phyloP scores from a whole-genome alignment of 2,888 invertebrate genomes.

The Trachelus tabidus region DNA sequence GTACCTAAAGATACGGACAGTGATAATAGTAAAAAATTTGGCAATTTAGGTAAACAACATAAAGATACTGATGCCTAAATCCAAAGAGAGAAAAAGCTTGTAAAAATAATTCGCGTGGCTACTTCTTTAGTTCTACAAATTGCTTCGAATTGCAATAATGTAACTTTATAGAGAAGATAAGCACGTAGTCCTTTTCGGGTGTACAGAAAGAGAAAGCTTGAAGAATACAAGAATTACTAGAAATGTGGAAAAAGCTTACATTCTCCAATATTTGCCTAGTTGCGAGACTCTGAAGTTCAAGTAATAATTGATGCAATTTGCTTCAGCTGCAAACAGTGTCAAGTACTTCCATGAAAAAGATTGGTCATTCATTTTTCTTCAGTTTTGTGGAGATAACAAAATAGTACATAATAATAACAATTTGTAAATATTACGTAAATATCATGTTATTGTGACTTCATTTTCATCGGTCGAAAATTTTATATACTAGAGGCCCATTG shows the following conservation, averaged over 20 bases:
- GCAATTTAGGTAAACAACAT: background rate
- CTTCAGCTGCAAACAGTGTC: background rate
- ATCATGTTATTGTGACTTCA: background rate
- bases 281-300: background rate
- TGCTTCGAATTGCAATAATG: background rate
- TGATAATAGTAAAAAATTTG: background rate
- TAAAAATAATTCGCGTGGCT: background rate
- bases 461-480: background rate
- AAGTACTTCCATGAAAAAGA: background rate
- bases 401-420: background rate
- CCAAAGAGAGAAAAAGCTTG: background rate
- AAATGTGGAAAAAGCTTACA: background rate
- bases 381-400: background rate
- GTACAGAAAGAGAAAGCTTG: background rate
- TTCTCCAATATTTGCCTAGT: background rate
- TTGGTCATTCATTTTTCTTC: background rate
- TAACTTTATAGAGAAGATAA: background rate
- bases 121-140: background rate
- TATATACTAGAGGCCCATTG: background rate
- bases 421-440: background rate
- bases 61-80: background rate
- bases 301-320: background rate
- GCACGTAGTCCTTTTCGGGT: background rate
- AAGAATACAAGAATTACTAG: background rate
- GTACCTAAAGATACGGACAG: background rate